A percentile compares a stretch with the other conserved stretches of the same genome.
These are phyloP conservation scores for Limanda limanda DNA, from an alignment of 2,113 vertebrate genomes.

Conservation along the genomic window DNA sequence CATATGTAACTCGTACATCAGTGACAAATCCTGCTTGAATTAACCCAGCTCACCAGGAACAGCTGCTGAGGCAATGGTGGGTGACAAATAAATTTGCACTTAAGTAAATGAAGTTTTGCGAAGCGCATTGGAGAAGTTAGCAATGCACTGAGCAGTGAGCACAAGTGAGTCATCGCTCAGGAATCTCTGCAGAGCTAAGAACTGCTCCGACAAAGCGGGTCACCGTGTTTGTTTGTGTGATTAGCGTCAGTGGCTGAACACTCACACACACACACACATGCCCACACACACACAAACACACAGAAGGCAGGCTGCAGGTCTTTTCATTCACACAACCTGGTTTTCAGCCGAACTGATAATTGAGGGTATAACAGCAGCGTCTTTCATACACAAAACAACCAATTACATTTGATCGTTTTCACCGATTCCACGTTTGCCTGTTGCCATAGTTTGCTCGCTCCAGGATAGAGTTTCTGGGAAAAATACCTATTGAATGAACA, in stretches of 20 bases:
- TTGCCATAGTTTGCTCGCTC: not conserved
- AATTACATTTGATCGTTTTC: too few relatives aligned
- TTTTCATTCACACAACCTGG: not conserved
- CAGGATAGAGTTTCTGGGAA: not conserved
- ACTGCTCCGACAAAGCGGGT: not conserved
- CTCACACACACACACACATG: slow-evolving; percentile 12
- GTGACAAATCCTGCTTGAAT: not conserved
- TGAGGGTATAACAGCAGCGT: not conserved
- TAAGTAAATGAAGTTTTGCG: slow-evolving; percentile 23
- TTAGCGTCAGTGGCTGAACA: slow-evolving; percentile 16
- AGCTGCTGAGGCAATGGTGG: not conserved
- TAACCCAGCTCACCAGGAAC: not conserved
- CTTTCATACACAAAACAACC: not conserved
- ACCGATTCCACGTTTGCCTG: not conserved
- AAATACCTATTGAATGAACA: not conserved
- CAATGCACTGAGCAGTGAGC: slow-evolving; percentile 10
- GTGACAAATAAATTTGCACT: slow-evolving; percentile 25
- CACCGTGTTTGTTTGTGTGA: slow-evolving; percentile 9
- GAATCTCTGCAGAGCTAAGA: slow-evolving; percentile 9
- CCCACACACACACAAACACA: slow-evolving; percentile 24
- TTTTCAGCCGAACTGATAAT: not conserved
- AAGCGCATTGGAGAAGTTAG: not conserved
- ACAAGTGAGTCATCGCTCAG: slow-evolving; percentile 19
- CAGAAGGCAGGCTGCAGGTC: not conserved
- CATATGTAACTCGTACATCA: too few relatives aligned